Evolutionary conservation across 2,888 invertebrate genomes (phyloP).

Genomic region (Leucozona laternaria): DNA sequence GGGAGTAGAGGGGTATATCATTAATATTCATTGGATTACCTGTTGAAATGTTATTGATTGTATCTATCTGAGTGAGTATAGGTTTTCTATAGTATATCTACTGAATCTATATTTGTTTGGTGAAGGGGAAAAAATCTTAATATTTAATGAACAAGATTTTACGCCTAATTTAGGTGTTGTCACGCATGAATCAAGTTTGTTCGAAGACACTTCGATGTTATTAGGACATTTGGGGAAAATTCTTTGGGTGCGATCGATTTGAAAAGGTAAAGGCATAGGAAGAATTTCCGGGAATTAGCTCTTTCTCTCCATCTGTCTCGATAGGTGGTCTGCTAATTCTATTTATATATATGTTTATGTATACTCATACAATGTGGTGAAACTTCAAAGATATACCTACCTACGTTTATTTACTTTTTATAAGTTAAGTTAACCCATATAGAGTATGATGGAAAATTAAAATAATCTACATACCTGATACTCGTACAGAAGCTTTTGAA

Average conservation of each 20-base stretch:
- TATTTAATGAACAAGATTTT: conserved; percentile 69
- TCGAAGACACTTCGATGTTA: background rate
- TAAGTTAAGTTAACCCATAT: conserved; percentile 19
- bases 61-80: conserved; percentile 1
- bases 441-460: conserved; percentile 46
- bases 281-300: background rate
- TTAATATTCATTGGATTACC: conserved; percentile 74
- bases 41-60: conserved; percentile 51
- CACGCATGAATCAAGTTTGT: conserved; percentile 62
- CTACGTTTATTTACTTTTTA: background rate
- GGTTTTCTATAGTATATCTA: background rate
- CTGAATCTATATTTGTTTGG: background rate
- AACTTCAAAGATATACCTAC: conserved; percentile 18
- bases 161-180: conserved; percentile 69
- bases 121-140: conserved; percentile 49
- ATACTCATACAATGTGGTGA: background rate
- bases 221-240: conserved; percentile 7
- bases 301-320: background rate
- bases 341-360: no score
- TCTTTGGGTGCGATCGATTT: background rate
- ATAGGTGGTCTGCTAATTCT: conserved; percentile 30
- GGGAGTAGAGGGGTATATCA: conserved; percentile 22
- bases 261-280: background rate
- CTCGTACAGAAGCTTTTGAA: conserved; percentile 12
- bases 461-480: background rate